Percentiles rank a stretch among this genome's conserved stretches.
phyloP scores from a whole-genome alignment of 2,888 invertebrate genomes.

The Sericinus montela region DNA sequence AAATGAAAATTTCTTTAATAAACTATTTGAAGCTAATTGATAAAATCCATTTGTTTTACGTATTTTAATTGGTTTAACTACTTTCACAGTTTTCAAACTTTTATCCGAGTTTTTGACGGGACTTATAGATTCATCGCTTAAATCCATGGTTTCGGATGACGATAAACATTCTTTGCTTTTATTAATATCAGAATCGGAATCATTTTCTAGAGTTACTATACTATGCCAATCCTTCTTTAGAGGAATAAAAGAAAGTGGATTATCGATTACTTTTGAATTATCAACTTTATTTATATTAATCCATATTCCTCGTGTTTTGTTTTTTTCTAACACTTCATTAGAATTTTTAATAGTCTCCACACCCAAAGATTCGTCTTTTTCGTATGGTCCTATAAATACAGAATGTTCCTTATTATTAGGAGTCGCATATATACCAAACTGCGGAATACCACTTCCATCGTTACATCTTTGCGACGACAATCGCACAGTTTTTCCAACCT shows the following conservation, averaged over 20 bases:
- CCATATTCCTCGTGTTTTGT: slow-evolving; percentile 60
- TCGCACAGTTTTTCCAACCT: slow-evolving; percentile 68
- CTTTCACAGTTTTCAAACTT: slow-evolving; percentile 23
- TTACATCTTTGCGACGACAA: slow-evolving; percentile 54
- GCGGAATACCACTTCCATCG: slow-evolving; percentile 37
- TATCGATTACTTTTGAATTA: slow-evolving; percentile 56
- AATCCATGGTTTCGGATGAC: slow-evolving; percentile 11
- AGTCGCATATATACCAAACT: slow-evolving; percentile 68
- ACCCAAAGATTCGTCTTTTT: slow-evolving; percentile 54
- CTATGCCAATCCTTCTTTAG: slow-evolving; percentile 19
- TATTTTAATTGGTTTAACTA: slow-evolving; percentile 61
- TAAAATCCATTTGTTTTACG: slow-evolving; percentile 53
- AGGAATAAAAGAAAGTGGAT: slow-evolving; percentile 58
- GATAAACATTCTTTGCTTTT: neutral
- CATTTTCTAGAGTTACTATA: slow-evolving; percentile 30
- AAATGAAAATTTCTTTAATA: slow-evolving; percentile 28
- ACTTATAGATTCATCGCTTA: slow-evolving; percentile 19
- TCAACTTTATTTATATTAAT: slow-evolving; percentile 59
- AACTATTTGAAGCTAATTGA: slow-evolving; percentile 39
- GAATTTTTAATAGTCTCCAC: slow-evolving; percentile 56
- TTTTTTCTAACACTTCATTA: slow-evolving; percentile 27
- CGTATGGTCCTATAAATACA: slow-evolving; percentile 68
- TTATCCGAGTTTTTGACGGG: slow-evolving; percentile 8
- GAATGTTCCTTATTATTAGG: slow-evolving; percentile 49
- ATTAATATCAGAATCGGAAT: neutral